Evolutionary conservation across 1,140 invertebrate species (phyloP), one percentile per base, ranked within the genome.

Genomic region (Magallana angulata): DNA sequence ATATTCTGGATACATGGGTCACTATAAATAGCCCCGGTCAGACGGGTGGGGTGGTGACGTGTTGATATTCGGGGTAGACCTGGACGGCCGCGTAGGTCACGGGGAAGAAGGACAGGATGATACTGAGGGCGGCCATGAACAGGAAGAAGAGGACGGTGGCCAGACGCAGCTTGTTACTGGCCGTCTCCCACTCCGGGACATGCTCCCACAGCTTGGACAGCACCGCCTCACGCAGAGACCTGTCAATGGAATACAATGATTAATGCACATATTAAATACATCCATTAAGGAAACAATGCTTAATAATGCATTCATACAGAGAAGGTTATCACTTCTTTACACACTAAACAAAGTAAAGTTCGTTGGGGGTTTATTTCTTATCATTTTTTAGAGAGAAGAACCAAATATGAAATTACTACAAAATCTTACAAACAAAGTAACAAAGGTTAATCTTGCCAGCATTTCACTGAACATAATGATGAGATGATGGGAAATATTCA

Each of bases 51-150:
- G 85, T 36, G 60, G 80, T 85, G 24, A 89, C 83, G 56, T 89
- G 71, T 84, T 64, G 59, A 56, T 89, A 89, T 4, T 87, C 64
- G 0, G 88, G 85, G 7, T 85, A 86, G 36, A 89, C 88, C 56
- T 85, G 83, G 16, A 89, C 76, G 11, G 88, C 84, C 5, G 88
- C 88, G 36, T 89, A 56, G 94, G 68, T 81, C 16, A 88, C 58
- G 3, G 85, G 88, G 24, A 89, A 82, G 36, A 90, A 83, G 36
- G 85, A 91, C 36, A 90, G 57, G 62, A 86, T 87, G 86, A 91
- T 91, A 60, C 90, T 92, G 76, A 89, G 86, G 1, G 91, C 36
- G 1, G 90, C 91, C 90, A 92, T 90, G 8, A 88, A 87, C 59
- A 87, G 87, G 58, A 88, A 81, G 48, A 91, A 87, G 68, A 87